Base-by-base conservation (phyloP, 2,888 invertebrate species). In the Eubasilissa splendida region DNA sequence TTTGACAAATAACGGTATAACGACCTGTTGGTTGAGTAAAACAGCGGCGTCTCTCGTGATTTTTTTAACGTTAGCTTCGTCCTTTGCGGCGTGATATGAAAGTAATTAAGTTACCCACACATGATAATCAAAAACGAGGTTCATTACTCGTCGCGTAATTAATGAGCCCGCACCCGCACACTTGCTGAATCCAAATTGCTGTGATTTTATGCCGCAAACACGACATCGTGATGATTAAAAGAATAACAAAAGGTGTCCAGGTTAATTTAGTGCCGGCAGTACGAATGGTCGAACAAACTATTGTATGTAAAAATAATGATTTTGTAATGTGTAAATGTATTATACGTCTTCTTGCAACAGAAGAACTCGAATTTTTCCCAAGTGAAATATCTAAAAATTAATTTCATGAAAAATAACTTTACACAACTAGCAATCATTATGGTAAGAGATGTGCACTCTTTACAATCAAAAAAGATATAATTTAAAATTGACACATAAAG, bases 61-160 rank as follows among this genome's bases (percentile, higher is more conserved):
- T 42, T 68, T 33, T 68, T 9, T 50, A 22, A 68, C 50, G 63
- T 58, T 10, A n/a, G 58, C 50, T 50, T 50, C 12, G 68, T 68
- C 68, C 68, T 42, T 50, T 68, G 52, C 68, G 68, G 68, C 68
- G 52, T 68, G 68, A 68, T 68, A 68, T 50, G 42, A 68, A 68
- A 68, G 68, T 68, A 50, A 68, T 68, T 52, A 68, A 50, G 68
- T 68, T 12, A 52, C 68, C 3, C 52, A 50, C 66, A 12, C 50
- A 68, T 68, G 68, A 42, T 68, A 68, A 68, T 68, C 68, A 68
- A 68, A 68, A 68, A 12, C 42, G 50, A 12, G 31, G 52, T 58
- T 50, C 14, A n/a, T 68, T 33, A 68, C 68, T 50, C 68, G 4
- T n/a, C 12, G 52, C 14, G 68, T 50, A 68, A 68, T 68, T 68